These are phyloP conservation scores for Aplodontia rufa DNA, from an alignment of 2,113 vertebrate genomes.

Conservation along the genomic window DNA sequence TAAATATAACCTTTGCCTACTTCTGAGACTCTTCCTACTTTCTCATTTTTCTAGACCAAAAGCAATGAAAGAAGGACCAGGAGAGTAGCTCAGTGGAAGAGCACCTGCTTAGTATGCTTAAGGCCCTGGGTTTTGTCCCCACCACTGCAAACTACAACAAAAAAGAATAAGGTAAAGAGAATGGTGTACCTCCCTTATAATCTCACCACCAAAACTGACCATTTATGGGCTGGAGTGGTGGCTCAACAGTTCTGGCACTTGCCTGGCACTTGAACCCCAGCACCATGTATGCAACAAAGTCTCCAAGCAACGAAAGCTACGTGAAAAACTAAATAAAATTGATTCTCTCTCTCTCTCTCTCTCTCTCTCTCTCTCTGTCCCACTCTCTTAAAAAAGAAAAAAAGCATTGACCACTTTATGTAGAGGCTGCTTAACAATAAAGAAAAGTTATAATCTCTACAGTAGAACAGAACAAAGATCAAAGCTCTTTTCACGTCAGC, in stretches of 20 bases:
- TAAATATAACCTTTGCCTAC: neutral
- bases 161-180: neutral
- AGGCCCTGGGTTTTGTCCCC: neutral
- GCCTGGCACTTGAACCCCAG: too few relatives aligned
- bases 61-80: neutral
- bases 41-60: slow-evolving; percentile 2
- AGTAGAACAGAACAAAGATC: neutral
- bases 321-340: too few relatives aligned
- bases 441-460: neutral
- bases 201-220: neutral
- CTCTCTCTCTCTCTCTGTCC: too few relatives aligned
- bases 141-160: too few relatives aligned
- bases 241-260: too few relatives aligned
- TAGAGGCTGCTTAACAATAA: neutral
- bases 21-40: neutral
- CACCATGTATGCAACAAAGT: too few relatives aligned
- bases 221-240: too few relatives aligned
- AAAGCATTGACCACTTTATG: neutral
- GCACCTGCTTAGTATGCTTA: neutral
- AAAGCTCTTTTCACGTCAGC: neutral
- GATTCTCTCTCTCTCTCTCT: too few relatives aligned
- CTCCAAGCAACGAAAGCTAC: too few relatives aligned
- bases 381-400: too few relatives aligned
- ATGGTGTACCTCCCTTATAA: neutral
- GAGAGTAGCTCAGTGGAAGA: neutral